A percentile compares a stretch with the other conserved stretches of the same genome.
phyloP scores from a whole-genome alignment of 1,140 invertebrate genomes.

The Nasonia giraulti region DNA sequence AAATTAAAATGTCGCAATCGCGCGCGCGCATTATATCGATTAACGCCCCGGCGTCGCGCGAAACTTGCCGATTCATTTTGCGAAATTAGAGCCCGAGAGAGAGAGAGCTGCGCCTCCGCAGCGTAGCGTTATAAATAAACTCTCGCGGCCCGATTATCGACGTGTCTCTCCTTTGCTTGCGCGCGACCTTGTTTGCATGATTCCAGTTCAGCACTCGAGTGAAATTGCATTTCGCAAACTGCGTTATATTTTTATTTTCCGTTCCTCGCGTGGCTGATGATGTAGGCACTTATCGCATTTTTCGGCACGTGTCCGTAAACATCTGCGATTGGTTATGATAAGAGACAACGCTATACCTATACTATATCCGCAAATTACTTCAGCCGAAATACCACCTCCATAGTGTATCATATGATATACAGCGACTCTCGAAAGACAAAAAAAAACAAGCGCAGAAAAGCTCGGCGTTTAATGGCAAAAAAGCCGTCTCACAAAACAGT shows the following conservation, averaged over 20 bases:
- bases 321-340: no score
- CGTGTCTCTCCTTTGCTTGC: neutral
- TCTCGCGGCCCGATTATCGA: constrained; percentile 12
- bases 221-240: neutral
- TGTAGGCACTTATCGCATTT: neutral
- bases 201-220: neutral
- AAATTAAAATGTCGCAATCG: constrained; percentile 43
- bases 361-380: no score
- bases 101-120: neutral
- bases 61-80: constrained; percentile 43
- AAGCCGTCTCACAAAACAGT: neutral
- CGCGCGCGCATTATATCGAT: constrained; percentile 32
- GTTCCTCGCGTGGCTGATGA: neutral
- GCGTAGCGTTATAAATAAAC: constrained; percentile 21
- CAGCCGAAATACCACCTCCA: no score
- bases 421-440: neutral
- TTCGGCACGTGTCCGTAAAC: no score
- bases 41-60: neutral
- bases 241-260: neutral
- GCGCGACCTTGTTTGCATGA: constrained; percentile 1
- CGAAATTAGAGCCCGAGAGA: constrained; percentile 22
- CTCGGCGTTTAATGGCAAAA: constrained; percentile 19
- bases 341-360: no score
- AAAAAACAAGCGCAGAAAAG: constrained; percentile 7
- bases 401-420: no score